Evolutionary conservation across 2,797 vertebrate species (phyloP).

Genomic region (Kryptolebias ocellatus): DNA sequence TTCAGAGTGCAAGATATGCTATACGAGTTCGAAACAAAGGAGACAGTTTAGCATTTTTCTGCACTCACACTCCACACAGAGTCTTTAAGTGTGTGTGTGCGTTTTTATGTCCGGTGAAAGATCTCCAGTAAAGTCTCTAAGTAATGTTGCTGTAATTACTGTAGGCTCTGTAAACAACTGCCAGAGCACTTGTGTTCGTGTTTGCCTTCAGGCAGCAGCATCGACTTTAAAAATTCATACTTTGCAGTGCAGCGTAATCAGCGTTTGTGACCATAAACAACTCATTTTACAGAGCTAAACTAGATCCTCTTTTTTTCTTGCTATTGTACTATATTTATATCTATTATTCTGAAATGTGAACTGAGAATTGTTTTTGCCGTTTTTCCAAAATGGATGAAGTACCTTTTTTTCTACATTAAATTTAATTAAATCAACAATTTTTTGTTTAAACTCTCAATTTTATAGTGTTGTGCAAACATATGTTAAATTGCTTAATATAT

Average conservation of each 20-base stretch:
- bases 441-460: not conserved
- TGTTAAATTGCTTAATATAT: not conserved
- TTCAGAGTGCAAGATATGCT: not conserved
- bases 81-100: not conserved
- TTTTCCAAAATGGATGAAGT: constrained; percentile 11
- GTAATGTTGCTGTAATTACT: constrained; percentile 38
- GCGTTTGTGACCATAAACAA: constrained; percentile 34
- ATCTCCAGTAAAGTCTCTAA: constrained; percentile 16
- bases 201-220: constrained; percentile 40
- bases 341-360: not conserved
- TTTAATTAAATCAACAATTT: not conserved
- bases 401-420: constrained; percentile 1
- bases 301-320: not conserved
- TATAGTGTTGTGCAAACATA: not conserved
- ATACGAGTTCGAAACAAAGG: constrained; percentile 1
- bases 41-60: constrained; percentile 13
- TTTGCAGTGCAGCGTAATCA: constrained; percentile 39
- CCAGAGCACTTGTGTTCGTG: constrained; percentile 17
- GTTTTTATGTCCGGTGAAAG: not conserved
- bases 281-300: constrained; percentile 12
- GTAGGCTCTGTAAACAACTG: constrained; percentile 43
- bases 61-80: not conserved
- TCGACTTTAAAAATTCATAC: constrained; percentile 52
- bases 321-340: not conserved
- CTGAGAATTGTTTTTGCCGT: not conserved